A percentile compares a stretch with the other conserved stretches of the same genome.
Conservation (phyloP, 2,797 vertebrate species). For the Sebastes iracundus region DNA sequence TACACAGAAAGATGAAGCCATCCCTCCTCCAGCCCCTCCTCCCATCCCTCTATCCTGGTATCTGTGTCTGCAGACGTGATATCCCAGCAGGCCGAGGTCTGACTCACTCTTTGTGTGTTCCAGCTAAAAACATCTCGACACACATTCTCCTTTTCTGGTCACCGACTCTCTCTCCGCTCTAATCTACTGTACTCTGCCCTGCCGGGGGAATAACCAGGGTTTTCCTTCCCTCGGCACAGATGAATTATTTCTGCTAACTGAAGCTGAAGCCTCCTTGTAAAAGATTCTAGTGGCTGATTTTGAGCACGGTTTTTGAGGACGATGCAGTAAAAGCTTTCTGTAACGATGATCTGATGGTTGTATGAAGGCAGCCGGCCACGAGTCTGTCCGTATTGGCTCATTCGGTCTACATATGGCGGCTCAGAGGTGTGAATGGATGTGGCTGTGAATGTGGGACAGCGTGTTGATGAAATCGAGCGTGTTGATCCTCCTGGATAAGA, state of each 20-base stretch:
- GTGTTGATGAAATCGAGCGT: conserved; percentile 9
- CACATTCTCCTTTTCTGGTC: conserved; percentile 56
- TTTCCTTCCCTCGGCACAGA: conserved; percentile 32
- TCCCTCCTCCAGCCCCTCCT: neutral
- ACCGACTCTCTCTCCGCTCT: conserved; percentile 39
- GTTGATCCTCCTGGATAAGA: neutral
- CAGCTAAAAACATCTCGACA: conserved; percentile 64
- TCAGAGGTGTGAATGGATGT: conserved; percentile 32
- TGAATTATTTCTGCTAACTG: conserved; percentile 31
- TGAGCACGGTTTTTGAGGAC: neutral
- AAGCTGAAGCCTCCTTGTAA: neutral
- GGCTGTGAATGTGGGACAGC: conserved; percentile 11
- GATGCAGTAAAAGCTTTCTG: neutral
- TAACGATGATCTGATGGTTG: neutral
- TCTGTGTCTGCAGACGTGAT: conserved; percentile 45
- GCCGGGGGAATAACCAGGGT: conserved; percentile 42
- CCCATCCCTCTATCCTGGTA: neutral
- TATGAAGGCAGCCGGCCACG: conserved; percentile 14
- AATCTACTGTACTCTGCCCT: conserved; percentile 37
- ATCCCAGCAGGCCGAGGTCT: conserved; percentile 53
- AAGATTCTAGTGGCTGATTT: neutral
- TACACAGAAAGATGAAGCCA: neutral
- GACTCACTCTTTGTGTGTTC: conserved; percentile 52
- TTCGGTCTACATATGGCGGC: conserved; percentile 19
- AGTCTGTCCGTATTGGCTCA: conserved; percentile 16